Evolutionary conservation across 2,888 invertebrate genomes (phyloP).

Genomic region (Horisme vitalbata): DNA sequence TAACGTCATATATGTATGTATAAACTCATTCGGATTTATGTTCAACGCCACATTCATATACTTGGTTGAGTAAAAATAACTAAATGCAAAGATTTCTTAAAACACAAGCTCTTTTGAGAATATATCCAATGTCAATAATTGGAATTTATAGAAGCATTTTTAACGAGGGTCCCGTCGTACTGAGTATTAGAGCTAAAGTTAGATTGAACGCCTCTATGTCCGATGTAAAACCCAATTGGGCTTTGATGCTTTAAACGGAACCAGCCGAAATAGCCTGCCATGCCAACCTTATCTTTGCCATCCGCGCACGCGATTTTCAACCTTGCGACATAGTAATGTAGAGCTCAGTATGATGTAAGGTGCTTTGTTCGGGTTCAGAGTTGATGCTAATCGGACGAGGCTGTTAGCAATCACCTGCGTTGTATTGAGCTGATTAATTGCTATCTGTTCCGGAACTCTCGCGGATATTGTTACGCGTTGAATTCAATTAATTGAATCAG

Average conservation of each 20-base stretch:
- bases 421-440: constrained; percentile 74
- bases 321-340: constrained; percentile 12
- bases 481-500: constrained; percentile 49
- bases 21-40: too few relatives aligned
- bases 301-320: constrained; percentile 6
- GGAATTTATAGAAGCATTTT: constrained; percentile 27
- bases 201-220: constrained; percentile 68
- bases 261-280: constrained; percentile 61
- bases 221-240: constrained; percentile 76
- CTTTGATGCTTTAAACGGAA: constrained; percentile 73
- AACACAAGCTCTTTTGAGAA: too few relatives aligned
- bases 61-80: too few relatives aligned
- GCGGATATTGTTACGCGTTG: constrained; percentile 53
- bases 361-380: constrained; percentile 36
- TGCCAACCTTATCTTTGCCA: constrained; percentile 25
- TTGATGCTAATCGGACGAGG: constrained; percentile 67
- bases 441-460: constrained; percentile 51
- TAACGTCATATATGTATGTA: too few relatives aligned
- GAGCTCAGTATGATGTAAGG: constrained; percentile 14
- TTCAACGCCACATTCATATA: too few relatives aligned
- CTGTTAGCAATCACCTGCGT: constrained; percentile 74
- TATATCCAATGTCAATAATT: constrained; percentile 13
- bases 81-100: too few relatives aligned
- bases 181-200: constrained; percentile 61
- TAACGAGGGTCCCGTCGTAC: constrained; percentile 39